Percentiles rank a stretch among this genome's conserved stretches.
Evolutionary conservation across 2,888 invertebrate genomes (phyloP).

Genomic region (Cybosia mesomella): DNA sequence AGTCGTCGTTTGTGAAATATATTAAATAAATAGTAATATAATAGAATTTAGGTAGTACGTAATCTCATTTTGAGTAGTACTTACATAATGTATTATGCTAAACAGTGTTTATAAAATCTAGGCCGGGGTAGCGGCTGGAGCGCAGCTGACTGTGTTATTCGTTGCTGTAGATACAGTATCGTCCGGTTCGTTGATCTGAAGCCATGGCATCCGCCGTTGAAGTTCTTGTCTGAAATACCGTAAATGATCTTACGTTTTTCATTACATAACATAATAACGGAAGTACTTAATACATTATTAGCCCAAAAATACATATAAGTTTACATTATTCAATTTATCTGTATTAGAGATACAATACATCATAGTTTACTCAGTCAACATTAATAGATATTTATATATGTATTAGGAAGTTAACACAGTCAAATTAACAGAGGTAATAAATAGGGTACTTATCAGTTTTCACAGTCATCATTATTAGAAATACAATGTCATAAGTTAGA

Average conservation of each 20-base stretch:
- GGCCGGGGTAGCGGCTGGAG: slow-evolving; percentile 69
- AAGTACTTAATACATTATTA: too few relatives aligned
- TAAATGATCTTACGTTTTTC: neutral
- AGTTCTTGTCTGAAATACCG: slow-evolving; percentile 89
- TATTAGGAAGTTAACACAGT: too few relatives aligned
- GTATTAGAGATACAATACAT: too few relatives aligned
- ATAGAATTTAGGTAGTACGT: neutral
- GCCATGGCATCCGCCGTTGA: slow-evolving; percentile 93
- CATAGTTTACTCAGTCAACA: too few relatives aligned
- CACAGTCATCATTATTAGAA: too few relatives aligned
- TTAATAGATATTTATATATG: too few relatives aligned
- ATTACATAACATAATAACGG: too few relatives aligned
- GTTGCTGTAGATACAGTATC: slow-evolving; percentile 88
- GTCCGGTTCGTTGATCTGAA: slow-evolving; percentile 89
- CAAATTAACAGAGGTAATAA: too few relatives aligned
- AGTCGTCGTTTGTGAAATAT: slow-evolving; percentile 36
- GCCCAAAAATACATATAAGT: too few relatives aligned
- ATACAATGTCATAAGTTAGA: too few relatives aligned
- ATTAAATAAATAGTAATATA: neutral
- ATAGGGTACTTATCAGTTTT: too few relatives aligned
- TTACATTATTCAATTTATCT: too few relatives aligned
- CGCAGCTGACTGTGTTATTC: slow-evolving; percentile 75
- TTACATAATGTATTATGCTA: slow-evolving; percentile 2
- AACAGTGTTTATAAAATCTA: slow-evolving; percentile 36
- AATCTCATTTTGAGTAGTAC: slow-evolving; percentile 44